phyloP scores from a whole-genome alignment of 2,797 vertebrate species.

The Sebastes minor region DNA sequence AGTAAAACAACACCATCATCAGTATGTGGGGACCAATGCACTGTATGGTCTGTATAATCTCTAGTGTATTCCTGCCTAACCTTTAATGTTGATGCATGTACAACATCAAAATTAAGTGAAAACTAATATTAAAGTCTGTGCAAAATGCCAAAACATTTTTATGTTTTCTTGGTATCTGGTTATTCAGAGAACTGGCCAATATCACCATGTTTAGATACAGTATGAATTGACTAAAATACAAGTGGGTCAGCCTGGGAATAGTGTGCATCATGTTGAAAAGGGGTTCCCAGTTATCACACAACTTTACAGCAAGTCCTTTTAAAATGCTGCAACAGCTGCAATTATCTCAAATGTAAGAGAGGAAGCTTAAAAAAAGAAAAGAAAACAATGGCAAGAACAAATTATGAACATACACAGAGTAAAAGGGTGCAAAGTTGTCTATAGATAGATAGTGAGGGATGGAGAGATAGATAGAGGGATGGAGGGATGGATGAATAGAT shows the following conservation, averaged over 20 bases:
- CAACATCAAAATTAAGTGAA: background rate
- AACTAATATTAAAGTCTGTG: background rate
- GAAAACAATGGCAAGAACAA: background rate
- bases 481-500: background rate
- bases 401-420: background rate
- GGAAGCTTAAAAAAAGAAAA: background rate
- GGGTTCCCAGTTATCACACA: background rate
- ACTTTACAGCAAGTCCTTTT: background rate
- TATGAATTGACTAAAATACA: background rate
- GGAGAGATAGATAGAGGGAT: too few species aligned
- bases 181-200: background rate
- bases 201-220: background rate
- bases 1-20: conserved; percentile 13
- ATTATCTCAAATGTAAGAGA: background rate
- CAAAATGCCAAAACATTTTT: background rate
- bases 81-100: background rate
- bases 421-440: too few species aligned
- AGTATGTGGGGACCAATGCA: background rate
- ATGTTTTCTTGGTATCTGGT: background rate
- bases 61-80: background rate
- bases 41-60: background rate
- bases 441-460: too few species aligned
- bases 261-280: background rate
- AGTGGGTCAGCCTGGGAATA: background rate
- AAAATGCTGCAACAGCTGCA: background rate